Evolutionary conservation across 2,888 invertebrate species (phyloP).

Genomic region (Eretmocerus hayati): DNA sequence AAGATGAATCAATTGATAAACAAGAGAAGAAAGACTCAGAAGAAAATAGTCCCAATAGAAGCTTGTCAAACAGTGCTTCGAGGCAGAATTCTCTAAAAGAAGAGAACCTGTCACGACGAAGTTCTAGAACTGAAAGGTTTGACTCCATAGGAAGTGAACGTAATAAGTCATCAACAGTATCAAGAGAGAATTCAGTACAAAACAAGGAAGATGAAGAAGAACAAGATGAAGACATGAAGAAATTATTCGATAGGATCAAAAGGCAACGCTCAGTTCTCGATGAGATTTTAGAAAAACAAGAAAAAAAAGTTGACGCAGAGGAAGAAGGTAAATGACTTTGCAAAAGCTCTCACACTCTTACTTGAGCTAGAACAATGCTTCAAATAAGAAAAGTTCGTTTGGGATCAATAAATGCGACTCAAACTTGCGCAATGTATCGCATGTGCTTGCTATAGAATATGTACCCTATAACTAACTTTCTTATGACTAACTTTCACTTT

Average conservation of each 20-base stretch:
- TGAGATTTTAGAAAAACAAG: conserved; percentile 49
- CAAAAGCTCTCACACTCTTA: no score
- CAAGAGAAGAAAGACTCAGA: no score
- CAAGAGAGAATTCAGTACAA: not conserved
- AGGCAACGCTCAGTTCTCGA: conserved; percentile 64
- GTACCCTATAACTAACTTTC: no score
- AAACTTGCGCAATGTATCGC: no score
- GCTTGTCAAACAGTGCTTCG: conserved; percentile 24
- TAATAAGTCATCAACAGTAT: not conserved
- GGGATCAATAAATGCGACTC: no score
- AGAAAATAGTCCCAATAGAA: conserved; percentile 4
- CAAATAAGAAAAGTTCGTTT: no score
- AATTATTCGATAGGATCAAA: conserved; percentile 58
- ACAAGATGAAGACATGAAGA: conserved; percentile 57
- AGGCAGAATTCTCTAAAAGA: conserved; percentile 24
- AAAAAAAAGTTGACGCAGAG: not conserved
- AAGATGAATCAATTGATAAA: no score
- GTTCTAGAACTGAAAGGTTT: conserved; percentile 19
- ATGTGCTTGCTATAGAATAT: no score
- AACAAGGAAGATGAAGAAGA: conserved; percentile 48
- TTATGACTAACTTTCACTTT: no score
- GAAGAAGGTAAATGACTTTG: conserved; percentile 15
- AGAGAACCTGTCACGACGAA: conserved; percentile 17
- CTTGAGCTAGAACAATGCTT: no score
- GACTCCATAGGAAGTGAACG: conserved; percentile 18